phyloP scores from a whole-genome alignment of 2,113 vertebrate genomes.

The Girardinichthys multiradiatus region DNA sequence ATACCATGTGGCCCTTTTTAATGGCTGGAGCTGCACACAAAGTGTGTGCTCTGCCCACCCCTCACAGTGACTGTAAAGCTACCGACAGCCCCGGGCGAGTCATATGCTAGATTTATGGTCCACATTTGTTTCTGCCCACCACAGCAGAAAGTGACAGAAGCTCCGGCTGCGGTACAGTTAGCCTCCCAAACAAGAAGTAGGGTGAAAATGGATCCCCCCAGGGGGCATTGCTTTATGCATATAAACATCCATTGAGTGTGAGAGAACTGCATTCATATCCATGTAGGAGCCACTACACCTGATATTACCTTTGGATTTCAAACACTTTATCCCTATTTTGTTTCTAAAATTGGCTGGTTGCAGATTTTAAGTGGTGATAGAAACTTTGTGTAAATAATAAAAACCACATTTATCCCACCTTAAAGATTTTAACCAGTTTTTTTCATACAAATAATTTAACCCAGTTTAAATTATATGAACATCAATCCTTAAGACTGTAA shows the following conservation, averaged over 20 bases:
- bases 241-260: background rate
- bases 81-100: slow-evolving; percentile 33
- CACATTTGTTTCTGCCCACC: slow-evolving; percentile 58
- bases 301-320: background rate
- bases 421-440: too few species aligned
- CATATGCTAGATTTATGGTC: slow-evolving; percentile 66
- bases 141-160: slow-evolving; percentile 48
- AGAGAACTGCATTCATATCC: background rate
- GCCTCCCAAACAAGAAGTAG: slow-evolving; percentile 41
- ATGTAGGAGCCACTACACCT: background rate
- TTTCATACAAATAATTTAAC: too few species aligned
- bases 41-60: slow-evolving; percentile 7
- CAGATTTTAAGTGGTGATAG: background rate
- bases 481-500: background rate
- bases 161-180: slow-evolving; percentile 11
- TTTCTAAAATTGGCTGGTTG: background rate
- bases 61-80: slow-evolving; percentile 59
- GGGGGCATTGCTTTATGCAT: slow-evolving; percentile 13
- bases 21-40: slow-evolving; percentile 51
- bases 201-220: slow-evolving; percentile 29
- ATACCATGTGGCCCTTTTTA: slow-evolving; percentile 69
- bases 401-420: background rate
- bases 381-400: background rate
- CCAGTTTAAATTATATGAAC: background rate
- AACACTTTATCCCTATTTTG: background rate